These are phyloP conservation scores for Carlito syrichta DNA, from an alignment of 2,113 vertebrate species.

Conservation along the genomic window DNA sequence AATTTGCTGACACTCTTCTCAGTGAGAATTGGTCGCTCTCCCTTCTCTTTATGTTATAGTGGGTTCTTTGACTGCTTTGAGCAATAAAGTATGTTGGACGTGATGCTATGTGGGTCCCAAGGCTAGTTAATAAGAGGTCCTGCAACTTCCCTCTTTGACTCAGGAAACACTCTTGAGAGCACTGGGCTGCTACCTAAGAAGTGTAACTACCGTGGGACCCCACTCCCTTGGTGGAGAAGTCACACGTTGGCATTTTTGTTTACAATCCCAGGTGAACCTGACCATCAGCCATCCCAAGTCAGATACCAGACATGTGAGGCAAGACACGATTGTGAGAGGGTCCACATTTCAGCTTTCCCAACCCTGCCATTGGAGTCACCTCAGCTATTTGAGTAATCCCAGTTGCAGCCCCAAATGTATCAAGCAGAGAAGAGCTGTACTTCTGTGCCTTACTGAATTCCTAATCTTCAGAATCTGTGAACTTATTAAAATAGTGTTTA, in stretches of 20 bases:
- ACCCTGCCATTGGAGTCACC: neutral
- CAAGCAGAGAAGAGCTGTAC: neutral
- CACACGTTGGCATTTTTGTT: neutral
- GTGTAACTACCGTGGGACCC: no score
- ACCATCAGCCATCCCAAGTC: neutral
- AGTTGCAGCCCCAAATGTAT: neutral
- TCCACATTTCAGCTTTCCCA: neutral
- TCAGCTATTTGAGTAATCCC: neutral
- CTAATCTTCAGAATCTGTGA: neutral
- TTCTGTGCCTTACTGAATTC: neutral
- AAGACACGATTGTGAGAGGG: neutral
- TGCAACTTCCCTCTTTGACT: neutral
- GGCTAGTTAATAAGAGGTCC: neutral
- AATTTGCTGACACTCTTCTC: neutral
- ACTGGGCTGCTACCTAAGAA: neutral
- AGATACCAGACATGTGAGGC: neutral
- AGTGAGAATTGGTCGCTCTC: neutral
- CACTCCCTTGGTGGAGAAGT: neutral
- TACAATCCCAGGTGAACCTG: neutral
- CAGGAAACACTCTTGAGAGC: neutral
- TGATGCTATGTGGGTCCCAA: neutral
- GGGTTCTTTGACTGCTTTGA: neutral
- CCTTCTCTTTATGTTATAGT: neutral
- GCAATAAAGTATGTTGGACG: neutral
- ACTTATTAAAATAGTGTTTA: neutral